These are phyloP conservation scores for Pangasius mekongensis DNA, from an alignment of 2,797 vertebrate species.

Conservation along the genomic window DNA sequence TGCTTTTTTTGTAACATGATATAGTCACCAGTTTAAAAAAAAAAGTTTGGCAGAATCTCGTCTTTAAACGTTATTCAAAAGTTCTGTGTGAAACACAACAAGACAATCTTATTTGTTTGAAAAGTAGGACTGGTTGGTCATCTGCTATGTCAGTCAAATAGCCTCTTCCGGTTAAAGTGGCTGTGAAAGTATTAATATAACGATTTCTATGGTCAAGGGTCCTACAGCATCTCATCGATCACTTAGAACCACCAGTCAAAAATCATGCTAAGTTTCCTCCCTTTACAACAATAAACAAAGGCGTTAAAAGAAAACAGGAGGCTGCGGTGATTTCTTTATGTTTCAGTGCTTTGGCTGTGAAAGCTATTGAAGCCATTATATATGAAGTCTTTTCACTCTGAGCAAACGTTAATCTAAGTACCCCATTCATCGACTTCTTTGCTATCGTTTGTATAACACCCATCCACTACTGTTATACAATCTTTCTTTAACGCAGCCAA, in stretches of 20 bases:
- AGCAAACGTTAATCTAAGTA: slow-evolving; percentile 22
- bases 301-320: background rate
- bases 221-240: background rate
- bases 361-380: background rate
- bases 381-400: slow-evolving; percentile 32
- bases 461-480: background rate
- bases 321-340: background rate
- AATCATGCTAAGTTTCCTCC: background rate
- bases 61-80: background rate
- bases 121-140: background rate
- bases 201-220: background rate
- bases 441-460: slow-evolving; percentile 18
- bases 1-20: background rate
- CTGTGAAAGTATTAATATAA: background rate
- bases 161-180: background rate
- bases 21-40: background rate
- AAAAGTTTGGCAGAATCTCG: background rate
- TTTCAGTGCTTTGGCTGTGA: background rate
- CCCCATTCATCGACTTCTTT: slow-evolving; percentile 6
- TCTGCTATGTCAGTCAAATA: background rate
- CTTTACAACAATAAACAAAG: background rate
- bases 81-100: background rate
- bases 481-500: background rate
- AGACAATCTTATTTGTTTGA: background rate
- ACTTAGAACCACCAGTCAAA: background rate